These are phyloP conservation scores for Idris sp. DNA, from an alignment of 1,140 invertebrate genomes.

Conservation along the genomic window DNA sequence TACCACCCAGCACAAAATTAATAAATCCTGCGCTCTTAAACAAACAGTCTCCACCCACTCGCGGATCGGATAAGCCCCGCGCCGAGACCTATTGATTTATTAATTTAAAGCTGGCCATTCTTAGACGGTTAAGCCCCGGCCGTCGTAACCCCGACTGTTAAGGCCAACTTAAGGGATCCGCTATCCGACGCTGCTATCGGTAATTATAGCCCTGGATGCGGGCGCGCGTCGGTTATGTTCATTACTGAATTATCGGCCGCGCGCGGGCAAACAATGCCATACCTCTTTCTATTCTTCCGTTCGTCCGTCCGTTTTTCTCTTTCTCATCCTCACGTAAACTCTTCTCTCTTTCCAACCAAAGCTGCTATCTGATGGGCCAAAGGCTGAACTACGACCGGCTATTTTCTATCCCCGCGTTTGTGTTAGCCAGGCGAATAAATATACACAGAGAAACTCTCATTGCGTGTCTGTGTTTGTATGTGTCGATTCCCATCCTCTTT, in stretches of 20 bases:
- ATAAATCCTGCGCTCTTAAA: constrained; percentile 78
- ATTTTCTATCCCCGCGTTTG: constrained; percentile 54
- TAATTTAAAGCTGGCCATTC: constrained; percentile 79
- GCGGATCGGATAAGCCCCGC: constrained; percentile 76
- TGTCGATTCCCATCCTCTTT: constrained; percentile 22
- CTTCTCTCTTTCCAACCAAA: constrained; percentile 56
- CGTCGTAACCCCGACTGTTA: constrained; percentile 63
- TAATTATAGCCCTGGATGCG: constrained; percentile 77
- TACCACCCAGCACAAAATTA: constrained; percentile 78
- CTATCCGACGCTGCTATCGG: constrained; percentile 78
- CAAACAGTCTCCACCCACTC: constrained; percentile 78
- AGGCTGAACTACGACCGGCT: constrained; percentile 65
- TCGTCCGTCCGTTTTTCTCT: constrained; percentile 40
- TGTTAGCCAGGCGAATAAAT: constrained; percentile 43
- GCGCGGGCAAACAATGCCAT: constrained; percentile 75
- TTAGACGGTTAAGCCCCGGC: constrained; percentile 69
- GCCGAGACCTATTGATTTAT: constrained; percentile 75
- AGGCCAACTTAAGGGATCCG: constrained; percentile 75
- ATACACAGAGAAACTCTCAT: no score
- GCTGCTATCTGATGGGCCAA: constrained; percentile 65
- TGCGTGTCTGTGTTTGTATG: constrained; percentile 27
- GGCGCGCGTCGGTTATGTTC: constrained; percentile 76
- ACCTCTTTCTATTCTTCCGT: constrained; percentile 64
- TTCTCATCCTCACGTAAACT: constrained; percentile 40
- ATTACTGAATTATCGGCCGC: constrained; percentile 78